phyloP scores from a whole-genome alignment of 1,140 invertebrate genomes.

The Drosophila ananassae region DNA sequence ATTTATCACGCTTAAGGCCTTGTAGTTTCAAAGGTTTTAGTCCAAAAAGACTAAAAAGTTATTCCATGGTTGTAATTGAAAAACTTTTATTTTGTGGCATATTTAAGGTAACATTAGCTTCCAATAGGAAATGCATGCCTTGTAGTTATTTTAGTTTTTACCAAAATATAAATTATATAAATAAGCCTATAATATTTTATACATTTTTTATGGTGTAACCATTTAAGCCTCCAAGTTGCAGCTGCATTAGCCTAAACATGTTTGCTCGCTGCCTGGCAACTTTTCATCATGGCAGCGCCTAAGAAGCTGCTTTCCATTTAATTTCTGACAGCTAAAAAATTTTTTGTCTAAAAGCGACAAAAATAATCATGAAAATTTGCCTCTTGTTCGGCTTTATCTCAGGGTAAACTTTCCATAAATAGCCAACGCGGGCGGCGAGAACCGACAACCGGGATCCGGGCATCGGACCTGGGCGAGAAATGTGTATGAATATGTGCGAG shows the following conservation, averaged over 20 bases:
- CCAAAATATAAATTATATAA: no score
- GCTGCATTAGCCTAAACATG: constrained; percentile 76
- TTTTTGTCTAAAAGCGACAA: constrained; percentile 75
- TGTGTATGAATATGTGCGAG: constrained; percentile 37
- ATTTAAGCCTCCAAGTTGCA: constrained; percentile 19
- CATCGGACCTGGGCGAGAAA: constrained; percentile 29
- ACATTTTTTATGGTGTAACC: neutral
- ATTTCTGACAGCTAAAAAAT: constrained; percentile 71
- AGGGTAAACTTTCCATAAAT: constrained; percentile 76
- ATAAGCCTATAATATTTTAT: neutral
- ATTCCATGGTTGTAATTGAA: neutral
- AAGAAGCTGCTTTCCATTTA: constrained; percentile 75
- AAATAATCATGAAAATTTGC: constrained; percentile 76
- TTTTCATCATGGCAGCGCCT: constrained; percentile 56
- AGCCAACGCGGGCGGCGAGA: constrained; percentile 35
- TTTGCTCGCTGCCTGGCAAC: constrained; percentile 63
- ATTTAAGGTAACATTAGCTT: no score
- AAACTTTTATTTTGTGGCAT: neutral
- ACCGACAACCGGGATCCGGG: neutral
- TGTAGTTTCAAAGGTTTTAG: neutral
- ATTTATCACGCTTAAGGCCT: neutral
- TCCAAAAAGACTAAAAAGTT: no score
- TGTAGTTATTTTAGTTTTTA: no score
- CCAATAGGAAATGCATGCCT: no score
- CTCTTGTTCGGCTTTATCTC: constrained; percentile 66